Evolutionary conservation across 1,140 invertebrate genomes (phyloP).

Genomic region (Brachystomella parvula): DNA sequence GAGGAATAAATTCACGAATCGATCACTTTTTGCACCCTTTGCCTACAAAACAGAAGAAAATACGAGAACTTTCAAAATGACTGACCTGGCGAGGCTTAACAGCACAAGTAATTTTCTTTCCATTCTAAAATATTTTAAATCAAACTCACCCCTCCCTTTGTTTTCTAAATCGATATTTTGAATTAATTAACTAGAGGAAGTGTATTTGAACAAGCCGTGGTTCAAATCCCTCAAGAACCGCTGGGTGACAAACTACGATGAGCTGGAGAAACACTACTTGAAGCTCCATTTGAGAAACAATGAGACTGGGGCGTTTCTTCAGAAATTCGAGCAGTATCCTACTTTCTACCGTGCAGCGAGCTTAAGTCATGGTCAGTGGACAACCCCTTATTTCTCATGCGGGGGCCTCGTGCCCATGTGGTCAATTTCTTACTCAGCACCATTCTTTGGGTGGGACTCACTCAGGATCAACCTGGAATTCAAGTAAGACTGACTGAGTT

Average conservation of each 20-base stretch:
- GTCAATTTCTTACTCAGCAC: conserved; percentile 88
- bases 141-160: too few species aligned
- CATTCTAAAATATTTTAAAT: too few species aligned
- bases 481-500: conserved; percentile 61
- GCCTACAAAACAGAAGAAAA: conserved; percentile 81
- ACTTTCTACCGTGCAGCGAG: conserved; percentile 78
- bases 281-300: conserved; percentile 88
- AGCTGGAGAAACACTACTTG: conserved; percentile 80
- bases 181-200: conserved; percentile 51
- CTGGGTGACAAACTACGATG: conserved; percentile 89
- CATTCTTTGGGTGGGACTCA: conserved; percentile 95
- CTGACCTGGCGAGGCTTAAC: conserved; percentile 75
- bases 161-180: conserved; percentile 17
- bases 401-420: conserved; percentile 81
- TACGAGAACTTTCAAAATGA: conserved; percentile 72
- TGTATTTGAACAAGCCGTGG: conserved; percentile 76
- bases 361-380: conserved; percentile 84
- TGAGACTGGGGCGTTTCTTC: conserved; percentile 68
- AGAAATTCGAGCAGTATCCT: conserved; percentile 83
- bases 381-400: conserved; percentile 88
- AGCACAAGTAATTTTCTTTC: conserved; percentile 53
- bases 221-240: conserved; percentile 81
- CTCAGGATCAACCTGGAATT: conserved; percentile 84
- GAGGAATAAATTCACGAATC: conserved; percentile 86
- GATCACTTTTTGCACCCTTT: conserved; percentile 86